Base-by-base conservation (phyloP, 35 echinoderm and acorn worm species). In the Apostichopus californicus region DNA sequence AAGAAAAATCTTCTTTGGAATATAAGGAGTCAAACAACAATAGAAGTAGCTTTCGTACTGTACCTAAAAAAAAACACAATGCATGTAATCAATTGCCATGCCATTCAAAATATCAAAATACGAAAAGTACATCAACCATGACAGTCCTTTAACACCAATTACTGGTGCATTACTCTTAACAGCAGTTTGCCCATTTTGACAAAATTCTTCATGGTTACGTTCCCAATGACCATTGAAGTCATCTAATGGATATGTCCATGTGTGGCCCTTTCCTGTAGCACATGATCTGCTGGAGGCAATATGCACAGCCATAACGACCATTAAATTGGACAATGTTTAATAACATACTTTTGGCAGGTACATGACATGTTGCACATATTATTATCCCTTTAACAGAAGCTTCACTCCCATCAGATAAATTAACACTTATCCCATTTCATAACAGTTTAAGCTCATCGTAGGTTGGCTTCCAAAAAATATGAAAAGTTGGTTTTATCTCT, bases 251-350 rank as follows among this genome's bases (percentile, higher is more conserved):
- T 54, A 82, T 2, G 55, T 46, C 46, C 79, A 55, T 18, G 79
- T 82, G 6, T 55, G 25, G 2, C 79, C 25, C 13, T 25, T 82
- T 8, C 79, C 79, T 15, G 89, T 78, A 22, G 15, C 10, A 56
- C 5, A 18, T 8, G 8, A 73, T 56, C n/a, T 52, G 25, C 20
- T 78, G 75, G 6, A 78, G 53, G 13, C 89, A 91, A 5, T 28
- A 8, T 55, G 15, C 21, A 78, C 89, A 91, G 5, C 89, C 73
- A 61, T 55, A 79, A 56, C 20, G 55, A 54, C 89, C 89, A 78
- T 91, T 91, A 25, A 91, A 91, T 17, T 91, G 89, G 18, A 58
- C n/a, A 73, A 91, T 91, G 53, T 91, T 91, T 21, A 91, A 17
- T 20, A 79, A 13, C 6, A 56, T 13, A 18, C 73, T 15, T 78